A percentile compares a stretch with the other conserved stretches of the same genome.
Evolutionary conservation across 2,888 invertebrate species (phyloP).

Genomic region (Allacma fusca): DNA sequence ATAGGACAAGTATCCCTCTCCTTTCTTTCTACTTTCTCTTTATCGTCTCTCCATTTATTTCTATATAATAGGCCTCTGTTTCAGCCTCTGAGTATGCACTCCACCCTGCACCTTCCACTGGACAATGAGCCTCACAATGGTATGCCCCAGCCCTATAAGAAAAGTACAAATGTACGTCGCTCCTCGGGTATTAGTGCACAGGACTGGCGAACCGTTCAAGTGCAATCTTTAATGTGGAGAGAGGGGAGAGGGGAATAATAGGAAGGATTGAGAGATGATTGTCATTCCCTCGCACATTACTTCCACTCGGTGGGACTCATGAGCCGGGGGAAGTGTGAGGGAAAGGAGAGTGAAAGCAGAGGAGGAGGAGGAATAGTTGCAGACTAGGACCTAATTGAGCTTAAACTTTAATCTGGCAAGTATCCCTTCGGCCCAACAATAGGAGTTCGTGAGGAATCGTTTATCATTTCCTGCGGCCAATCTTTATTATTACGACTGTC

Average conservation of each 20-base stretch:
- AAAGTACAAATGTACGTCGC: too few relatives aligned
- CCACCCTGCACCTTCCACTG: too few relatives aligned
- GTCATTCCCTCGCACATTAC: background rate
- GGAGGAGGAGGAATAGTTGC: background rate
- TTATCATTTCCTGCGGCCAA: slow-evolving; percentile 11
- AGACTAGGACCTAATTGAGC: slow-evolving; percentile 7
- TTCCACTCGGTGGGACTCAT: background rate
- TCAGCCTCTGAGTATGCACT: too few relatives aligned
- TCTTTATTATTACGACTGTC: slow-evolving; percentile 12
- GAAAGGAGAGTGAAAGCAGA: slow-evolving; percentile 24
- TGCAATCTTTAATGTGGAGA: too few relatives aligned
- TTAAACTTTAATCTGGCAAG: slow-evolving; percentile 5
- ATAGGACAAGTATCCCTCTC: background rate
- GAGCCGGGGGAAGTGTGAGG: background rate
- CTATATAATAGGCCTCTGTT: too few relatives aligned
- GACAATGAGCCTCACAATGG: too few relatives aligned
- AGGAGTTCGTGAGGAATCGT: background rate
- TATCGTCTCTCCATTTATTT: background rate
- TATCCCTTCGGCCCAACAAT: background rate
- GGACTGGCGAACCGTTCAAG: too few relatives aligned
- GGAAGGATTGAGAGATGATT: slow-evolving; percentile 12
- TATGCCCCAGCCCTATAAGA: too few relatives aligned
- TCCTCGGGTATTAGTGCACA: too few relatives aligned
- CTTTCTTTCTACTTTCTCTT: slow-evolving; percentile 24
- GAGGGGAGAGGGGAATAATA: background rate